Percentiles rank a stretch among this genome's conserved stretches.
Conservation (phyloP, 2,113 vertebrate genomes). For the Miniopterus natalensis region DNA sequence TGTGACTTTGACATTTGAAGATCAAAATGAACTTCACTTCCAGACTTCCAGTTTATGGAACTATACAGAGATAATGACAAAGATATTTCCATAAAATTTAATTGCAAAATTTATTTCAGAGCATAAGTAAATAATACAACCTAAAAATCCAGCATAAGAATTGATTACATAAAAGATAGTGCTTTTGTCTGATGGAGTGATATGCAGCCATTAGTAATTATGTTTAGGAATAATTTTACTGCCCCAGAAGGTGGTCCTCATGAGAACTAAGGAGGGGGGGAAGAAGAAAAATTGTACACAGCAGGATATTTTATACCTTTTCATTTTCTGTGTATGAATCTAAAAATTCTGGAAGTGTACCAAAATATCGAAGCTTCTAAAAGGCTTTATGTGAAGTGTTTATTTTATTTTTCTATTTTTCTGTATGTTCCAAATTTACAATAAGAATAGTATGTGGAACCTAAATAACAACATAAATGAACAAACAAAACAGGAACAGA, state of each 20-base stretch:
- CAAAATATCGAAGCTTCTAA: background rate
- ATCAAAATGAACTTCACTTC: background rate
- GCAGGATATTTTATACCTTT: background rate
- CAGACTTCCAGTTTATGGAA: background rate
- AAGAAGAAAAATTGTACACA: background rate
- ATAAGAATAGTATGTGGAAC: background rate
- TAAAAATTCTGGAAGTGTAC: background rate
- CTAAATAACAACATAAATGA: background rate
- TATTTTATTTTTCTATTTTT: background rate
- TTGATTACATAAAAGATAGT: background rate
- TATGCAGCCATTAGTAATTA: background rate
- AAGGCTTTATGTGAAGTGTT: background rate
- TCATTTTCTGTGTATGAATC: background rate
- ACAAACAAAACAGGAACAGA: background rate
- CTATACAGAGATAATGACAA: background rate
- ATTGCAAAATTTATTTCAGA: background rate
- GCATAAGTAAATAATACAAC: background rate
- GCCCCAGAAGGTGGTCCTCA: background rate
- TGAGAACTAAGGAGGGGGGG: background rate
- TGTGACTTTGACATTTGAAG: background rate
- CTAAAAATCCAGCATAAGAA: background rate
- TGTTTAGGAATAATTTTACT: constrained; percentile 24
- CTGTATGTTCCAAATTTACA: background rate
- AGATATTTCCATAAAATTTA: background rate
- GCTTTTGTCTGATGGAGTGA: background rate